A percentile compares a stretch with the other conserved stretches of the same genome.
Conservation (phyloP, 2,113 vertebrate species). For the Pontoporia blainvillei region DNA sequence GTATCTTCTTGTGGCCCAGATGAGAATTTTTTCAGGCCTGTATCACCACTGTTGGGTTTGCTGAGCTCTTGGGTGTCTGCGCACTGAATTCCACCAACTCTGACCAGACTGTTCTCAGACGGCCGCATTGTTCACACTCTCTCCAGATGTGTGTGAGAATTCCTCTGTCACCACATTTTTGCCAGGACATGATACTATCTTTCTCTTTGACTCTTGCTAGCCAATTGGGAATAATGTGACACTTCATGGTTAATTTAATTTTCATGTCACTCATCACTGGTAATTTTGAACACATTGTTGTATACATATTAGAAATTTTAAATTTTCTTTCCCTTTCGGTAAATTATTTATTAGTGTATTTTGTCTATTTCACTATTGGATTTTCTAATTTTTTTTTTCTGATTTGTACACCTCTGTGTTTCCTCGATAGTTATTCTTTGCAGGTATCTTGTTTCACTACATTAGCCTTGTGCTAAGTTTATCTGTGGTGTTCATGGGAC, state of each 20-base stretch:
- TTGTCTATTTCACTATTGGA: neutral
- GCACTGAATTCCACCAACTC: neutral
- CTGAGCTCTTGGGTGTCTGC: neutral
- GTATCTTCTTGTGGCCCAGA: rapidly evolving
- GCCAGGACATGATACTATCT: neutral
- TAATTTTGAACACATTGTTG: neutral
- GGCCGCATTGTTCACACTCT: rapidly evolving
- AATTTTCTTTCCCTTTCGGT: neutral
- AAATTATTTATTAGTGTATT: neutral
- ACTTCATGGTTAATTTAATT: neutral
- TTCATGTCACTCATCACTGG: neutral
- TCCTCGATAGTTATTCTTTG: neutral
- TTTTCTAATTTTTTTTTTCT: neutral
- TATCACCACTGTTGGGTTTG: rapidly evolving
- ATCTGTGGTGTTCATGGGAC: neutral
- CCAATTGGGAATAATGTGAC: neutral
- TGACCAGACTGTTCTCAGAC: neutral
- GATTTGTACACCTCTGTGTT: neutral
- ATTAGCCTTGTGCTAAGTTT: neutral
- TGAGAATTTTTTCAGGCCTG: neutral
- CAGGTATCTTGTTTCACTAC: neutral
- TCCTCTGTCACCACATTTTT: neutral
- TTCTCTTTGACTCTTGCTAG: neutral
- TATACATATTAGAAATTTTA: neutral
- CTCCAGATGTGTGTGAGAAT: neutral